Base-by-base conservation (phyloP, 2,113 vertebrate species). In the Calyptomena viridis region DNA sequence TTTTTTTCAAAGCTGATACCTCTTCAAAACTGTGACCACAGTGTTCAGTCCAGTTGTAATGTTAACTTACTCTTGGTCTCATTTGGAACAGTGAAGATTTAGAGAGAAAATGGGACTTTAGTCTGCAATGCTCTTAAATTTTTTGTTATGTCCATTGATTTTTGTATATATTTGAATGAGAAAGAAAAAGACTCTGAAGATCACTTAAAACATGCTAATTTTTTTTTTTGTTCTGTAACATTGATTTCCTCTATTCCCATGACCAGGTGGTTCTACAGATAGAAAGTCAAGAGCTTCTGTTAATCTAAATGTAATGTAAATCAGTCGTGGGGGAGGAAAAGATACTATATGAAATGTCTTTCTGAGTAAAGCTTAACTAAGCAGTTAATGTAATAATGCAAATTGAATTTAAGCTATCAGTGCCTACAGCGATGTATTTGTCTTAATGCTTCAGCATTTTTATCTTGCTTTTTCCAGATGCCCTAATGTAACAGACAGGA, bases 361-460 rank as follows among this genome's bases (percentile, higher is more conserved):
- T 75, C 75, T 59, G 68, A 56, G 46, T 50, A 60, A 75, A 64
- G 14, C 17, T 64, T 33, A 46, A 76, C 33, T n/a, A 15, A 90
- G 33, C 39, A 76, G 53, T 60, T 74, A 74, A 44, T 82, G 49
- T 55, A 79, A 44, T 84, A 62, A 53, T 71, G 19, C 66, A 71
- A 47, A 83, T 28, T 46, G 67, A 77, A 73, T 92, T 95, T 23
- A 84, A 74, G 85, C 46, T 87, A 71, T 63, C 55, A 81, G 63
- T 33, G n/a, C 53, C 28, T 71, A 92, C 90, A 77, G n/a, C 8
- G 1, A 9, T 58, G 63, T 91, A 16, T 85, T 94, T 74, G 5
- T 79, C 76, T 94, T 77, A 37, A 69, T 95, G 76, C 66, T 79
- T 91, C 82, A 85, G 94, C 30, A 9, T 63, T 94, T 84, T 67